Evolutionary conservation across 2,113 vertebrate species (phyloP).

Genomic region (Pipa parva): DNA sequence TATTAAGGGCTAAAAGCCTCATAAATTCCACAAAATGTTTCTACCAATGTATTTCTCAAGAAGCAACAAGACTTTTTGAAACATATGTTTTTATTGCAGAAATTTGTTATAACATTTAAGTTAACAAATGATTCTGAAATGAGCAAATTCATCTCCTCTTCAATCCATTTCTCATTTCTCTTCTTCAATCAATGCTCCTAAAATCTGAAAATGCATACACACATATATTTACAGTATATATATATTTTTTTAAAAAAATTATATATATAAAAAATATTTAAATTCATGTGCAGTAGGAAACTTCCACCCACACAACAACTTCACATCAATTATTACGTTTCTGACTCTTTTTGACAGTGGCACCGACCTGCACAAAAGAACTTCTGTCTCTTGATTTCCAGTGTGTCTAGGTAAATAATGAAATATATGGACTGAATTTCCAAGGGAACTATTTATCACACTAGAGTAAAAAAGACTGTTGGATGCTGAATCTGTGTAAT

Average conservation of each 20-base stretch:
- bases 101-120: conserved; percentile 1
- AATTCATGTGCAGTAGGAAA: not conserved
- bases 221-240: not conserved
- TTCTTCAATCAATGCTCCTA: conserved; percentile 23
- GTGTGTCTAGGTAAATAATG: not conserved
- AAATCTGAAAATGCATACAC: conserved; percentile 2
- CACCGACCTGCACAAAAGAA: conserved; percentile 1
- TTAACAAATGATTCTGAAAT: conserved; percentile 27
- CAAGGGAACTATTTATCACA: not conserved
- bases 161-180: conserved; percentile 14
- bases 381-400: not conserved
- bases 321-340: not conserved
- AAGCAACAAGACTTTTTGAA: conserved; percentile 9
- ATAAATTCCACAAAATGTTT: conserved; percentile 35
- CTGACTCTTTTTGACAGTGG: not conserved
- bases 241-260: conserved; percentile 3
- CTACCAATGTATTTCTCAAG: conserved; percentile 19
- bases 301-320: not conserved
- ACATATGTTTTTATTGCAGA: conserved; percentile 38
- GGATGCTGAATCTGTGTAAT: not conserved
- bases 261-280: not conserved
- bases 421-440: not conserved
- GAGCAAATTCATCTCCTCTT: conserved; percentile 8
- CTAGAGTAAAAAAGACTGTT: not conserved
- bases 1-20: conserved; percentile 42